A percentile compares a stretch with the other conserved stretches of the same genome.
phyloP scores from a whole-genome alignment of 2,888 invertebrate species.

The Pyrrhosoma nymphula region DNA sequence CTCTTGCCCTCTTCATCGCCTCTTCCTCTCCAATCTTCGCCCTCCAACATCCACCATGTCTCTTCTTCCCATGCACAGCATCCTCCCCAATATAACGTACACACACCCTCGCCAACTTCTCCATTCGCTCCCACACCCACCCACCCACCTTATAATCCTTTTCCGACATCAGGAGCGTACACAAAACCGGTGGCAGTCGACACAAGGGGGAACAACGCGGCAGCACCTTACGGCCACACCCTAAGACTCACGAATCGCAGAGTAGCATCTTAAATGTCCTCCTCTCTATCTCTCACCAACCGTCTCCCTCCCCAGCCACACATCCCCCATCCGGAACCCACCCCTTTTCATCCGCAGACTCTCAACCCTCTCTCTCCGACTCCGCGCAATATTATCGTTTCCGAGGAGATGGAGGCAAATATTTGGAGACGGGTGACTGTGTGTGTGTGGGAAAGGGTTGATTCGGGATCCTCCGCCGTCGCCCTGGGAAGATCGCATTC shows the following conservation, averaged over 20 bases:
- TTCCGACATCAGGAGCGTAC: constrained; percentile 59
- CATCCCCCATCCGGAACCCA: neutral
- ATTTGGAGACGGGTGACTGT: constrained; percentile 49
- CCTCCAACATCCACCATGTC: neutral
- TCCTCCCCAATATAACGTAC: neutral
- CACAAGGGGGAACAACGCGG: neutral
- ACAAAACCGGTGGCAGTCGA: constrained; percentile 46
- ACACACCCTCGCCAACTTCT: neutral
- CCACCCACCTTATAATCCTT: constrained; percentile 47
- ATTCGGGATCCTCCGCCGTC: neutral
- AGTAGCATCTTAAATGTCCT: constrained; percentile 49
- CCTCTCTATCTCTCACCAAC: neutral
- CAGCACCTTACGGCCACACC: constrained; percentile 55
- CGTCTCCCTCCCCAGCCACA: neutral
- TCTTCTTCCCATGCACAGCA: neutral
- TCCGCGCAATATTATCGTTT: constrained; percentile 67
- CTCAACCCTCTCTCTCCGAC: neutral
- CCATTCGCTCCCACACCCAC: neutral
- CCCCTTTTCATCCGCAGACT: neutral
- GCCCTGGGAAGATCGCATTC: constrained; percentile 44
- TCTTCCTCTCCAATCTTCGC: neutral
- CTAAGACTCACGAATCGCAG: constrained; percentile 56
- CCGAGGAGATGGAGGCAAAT: constrained; percentile 67
- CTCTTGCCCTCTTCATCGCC: neutral
- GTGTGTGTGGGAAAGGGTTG: neutral